A percentile compares a stretch with the other conserved stretches of the same genome.
Conservation (phyloP, 2,113 vertebrate genomes). For the Trachemys scripta region DNA sequence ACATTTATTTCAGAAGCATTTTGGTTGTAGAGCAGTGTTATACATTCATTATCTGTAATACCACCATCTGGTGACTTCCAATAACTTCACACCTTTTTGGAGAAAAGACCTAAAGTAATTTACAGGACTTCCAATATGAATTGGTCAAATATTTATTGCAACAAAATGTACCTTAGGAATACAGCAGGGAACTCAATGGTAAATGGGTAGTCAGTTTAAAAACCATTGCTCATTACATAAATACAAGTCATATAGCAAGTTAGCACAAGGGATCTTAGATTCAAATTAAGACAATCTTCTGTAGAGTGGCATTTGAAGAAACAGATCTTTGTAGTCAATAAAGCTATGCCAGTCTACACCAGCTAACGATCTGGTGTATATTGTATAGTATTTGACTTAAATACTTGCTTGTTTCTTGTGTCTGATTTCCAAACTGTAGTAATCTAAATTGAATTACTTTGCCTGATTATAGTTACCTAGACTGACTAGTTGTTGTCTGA, state of each 20-base stretch:
- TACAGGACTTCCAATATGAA: fast-evolving
- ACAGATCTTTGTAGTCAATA: not conserved
- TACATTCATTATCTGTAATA: not conserved
- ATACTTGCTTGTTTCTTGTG: not conserved
- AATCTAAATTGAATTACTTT: not conserved
- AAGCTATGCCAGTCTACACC: not conserved
- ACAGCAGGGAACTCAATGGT: not conserved
- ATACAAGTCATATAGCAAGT: not conserved
- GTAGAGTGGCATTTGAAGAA: not conserved
- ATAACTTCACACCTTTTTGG: not conserved
- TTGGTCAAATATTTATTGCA: not conserved
- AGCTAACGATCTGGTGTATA: not conserved
- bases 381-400: not conserved
- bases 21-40: too few relatives aligned
- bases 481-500: not conserved
- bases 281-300: not conserved
- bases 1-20: too few relatives aligned
- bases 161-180: not conserved
- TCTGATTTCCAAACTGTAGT: not conserved
- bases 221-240: not conserved
- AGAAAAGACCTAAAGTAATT: fast-evolving
- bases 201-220: not conserved
- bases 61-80: not conserved
- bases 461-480: not conserved
- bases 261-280: not conserved